phyloP scores from a whole-genome alignment of 2,797 vertebrate species.

The Myiotriccus ornatus region DNA sequence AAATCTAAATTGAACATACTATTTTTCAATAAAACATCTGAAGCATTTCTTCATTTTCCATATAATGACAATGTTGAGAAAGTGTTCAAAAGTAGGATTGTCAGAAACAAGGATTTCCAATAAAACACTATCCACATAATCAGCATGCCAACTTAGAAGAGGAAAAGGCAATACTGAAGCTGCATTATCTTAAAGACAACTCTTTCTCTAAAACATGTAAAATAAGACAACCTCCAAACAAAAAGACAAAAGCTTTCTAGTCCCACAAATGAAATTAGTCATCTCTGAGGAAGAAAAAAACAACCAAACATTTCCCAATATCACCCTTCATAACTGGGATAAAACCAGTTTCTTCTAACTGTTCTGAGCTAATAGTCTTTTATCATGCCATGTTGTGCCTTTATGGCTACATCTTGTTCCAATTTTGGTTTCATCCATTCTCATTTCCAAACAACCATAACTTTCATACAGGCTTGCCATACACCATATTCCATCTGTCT shows the following conservation, averaged over 20 bases:
- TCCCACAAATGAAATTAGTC: not conserved
- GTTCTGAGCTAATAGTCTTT: slow-evolving; percentile 12
- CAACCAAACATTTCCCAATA: not conserved
- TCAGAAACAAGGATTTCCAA: not conserved
- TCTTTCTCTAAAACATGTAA: not conserved
- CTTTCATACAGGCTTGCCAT: slow-evolving; percentile 34
- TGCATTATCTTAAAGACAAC: fast-evolving
- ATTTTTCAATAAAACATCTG: not conserved
- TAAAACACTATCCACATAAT: not conserved
- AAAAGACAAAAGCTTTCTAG: not conserved
- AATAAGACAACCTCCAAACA: not conserved
- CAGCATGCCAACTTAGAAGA: not conserved
- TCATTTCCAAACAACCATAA: slow-evolving; percentile 10
- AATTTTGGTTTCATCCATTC: slow-evolving; percentile 56
- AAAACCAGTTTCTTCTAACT: not conserved
- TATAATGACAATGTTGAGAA: not conserved
- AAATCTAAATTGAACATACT: not conserved
- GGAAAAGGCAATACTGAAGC: not conserved
- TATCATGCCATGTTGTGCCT: slow-evolving; percentile 10
- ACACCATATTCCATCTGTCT: slow-evolving; percentile 46
- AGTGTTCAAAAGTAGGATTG: not conserved
- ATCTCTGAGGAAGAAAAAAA: not conserved
- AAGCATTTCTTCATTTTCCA: not conserved
- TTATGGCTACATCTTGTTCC: slow-evolving; percentile 58
- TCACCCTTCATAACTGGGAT: not conserved